Base-by-base conservation (phyloP, 2,888 invertebrate species). In the Lasioglossum malachurum region DNA sequence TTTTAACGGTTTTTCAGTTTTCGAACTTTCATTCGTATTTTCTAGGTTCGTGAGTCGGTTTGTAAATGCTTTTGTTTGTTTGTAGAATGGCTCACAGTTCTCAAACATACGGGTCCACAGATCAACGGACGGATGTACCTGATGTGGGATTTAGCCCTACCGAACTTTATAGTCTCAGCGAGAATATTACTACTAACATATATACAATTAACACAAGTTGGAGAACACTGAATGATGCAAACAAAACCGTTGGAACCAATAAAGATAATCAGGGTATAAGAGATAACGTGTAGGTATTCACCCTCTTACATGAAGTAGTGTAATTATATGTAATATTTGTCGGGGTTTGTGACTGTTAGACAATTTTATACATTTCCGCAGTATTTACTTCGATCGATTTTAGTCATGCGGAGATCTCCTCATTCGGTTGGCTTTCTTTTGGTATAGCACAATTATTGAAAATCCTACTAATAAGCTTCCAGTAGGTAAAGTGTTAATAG, bases 121-220 rank as follows among this genome's bases (percentile, higher is more conserved):
- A 95, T 92, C 95, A 95, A 90, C 93, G 95, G 88, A 95, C 96
- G 2, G 96, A 96, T 53, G 96, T 97, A 87, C 97, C 98, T 86
- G 96, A 97, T 74, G 97, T 98, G 41, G 97, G 97, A 74, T 97
- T 97, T 94, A 97, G 97, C 92, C 97, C 97, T 4, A 97, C 97
- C 2, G 98, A 98, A 95, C 96, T 98, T 87, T 97, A 97, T 94
- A 97, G 97, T 93, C 95, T 98, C 74, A 97, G 97, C 93, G 98
- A 98, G 94, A 97, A 97, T 92, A 97, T 98, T 84, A 98, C 97
- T 0, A 97, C 98, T 80, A 98, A 98, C 95, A 97, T 98, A 79
- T 97, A 97, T 93, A 97, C 97, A 0, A 97, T 98, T 77, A 97
- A 97, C 93, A 96, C 97, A 72, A 97, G 97, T 87, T 96, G 97